phyloP scores from a whole-genome alignment of 1,140 invertebrate genomes.

The Anastatus disparis region DNA sequence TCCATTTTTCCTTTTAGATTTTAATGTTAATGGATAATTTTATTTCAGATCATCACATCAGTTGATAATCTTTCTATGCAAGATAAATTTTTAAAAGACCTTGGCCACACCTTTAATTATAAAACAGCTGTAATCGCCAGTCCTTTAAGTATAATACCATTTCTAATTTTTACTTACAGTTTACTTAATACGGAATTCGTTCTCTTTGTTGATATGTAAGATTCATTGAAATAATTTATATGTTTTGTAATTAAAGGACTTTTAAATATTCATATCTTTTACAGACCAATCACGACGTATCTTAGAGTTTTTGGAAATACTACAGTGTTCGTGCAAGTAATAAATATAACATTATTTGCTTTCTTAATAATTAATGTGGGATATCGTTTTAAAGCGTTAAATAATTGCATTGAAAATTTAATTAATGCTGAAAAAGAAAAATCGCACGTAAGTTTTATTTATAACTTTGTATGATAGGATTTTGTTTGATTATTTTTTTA shows the following conservation, averaged over 20 bases:
- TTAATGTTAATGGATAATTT: not conserved
- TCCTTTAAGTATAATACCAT: not conserved
- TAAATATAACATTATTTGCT: not conserved
- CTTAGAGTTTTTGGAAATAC: constrained; percentile 13
- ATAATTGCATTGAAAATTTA: not conserved
- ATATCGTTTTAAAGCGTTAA: constrained; percentile 1
- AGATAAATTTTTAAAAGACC: not conserved
- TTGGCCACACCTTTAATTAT: constrained; percentile 10
- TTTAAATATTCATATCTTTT: not conserved
- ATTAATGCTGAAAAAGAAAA: too few species aligned
- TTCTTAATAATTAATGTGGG: constrained; percentile 10
- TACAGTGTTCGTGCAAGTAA: not conserved
- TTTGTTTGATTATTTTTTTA: too few species aligned
- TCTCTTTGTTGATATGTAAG: not conserved
- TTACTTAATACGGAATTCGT: constrained; percentile 7
- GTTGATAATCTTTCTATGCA: not conserved
- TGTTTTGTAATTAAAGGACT: not conserved
- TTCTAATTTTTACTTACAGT: not conserved
- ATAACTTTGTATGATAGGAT: too few species aligned
- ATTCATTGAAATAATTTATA: too few species aligned
- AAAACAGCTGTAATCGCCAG: not conserved
- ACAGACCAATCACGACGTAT: not conserved
- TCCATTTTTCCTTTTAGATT: not conserved
- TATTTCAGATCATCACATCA: constrained; percentile 3
- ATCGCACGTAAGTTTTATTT: too few species aligned